A percentile compares a stretch with the other conserved stretches of the same genome.
phyloP scores from a whole-genome alignment of 1,140 invertebrate species.

The Eriocheir sinensis region DNA sequence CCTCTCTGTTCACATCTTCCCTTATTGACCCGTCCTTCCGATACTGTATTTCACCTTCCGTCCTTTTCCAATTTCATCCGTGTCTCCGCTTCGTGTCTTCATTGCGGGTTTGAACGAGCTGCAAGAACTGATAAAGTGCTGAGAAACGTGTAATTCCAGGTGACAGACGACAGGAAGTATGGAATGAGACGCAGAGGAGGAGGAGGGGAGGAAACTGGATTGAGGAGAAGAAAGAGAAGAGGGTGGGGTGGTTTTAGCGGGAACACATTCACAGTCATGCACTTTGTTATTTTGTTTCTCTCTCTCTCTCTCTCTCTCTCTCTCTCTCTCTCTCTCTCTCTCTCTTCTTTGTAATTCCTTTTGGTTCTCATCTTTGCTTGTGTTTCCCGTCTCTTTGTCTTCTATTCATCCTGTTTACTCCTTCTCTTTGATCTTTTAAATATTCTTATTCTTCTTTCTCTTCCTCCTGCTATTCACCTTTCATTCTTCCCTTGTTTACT shows the following conservation, averaged over 20 bases:
- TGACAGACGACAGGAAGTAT: background rate
- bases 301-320: no score
- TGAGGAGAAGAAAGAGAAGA: constrained; percentile 7
- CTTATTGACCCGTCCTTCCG: background rate
- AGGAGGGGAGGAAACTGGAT: background rate
- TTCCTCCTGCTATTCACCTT: no score
- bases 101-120: background rate
- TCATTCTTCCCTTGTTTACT: no score
- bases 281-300: no score
- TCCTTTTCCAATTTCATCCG: background rate
- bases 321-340: no score
- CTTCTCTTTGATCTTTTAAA: no score
- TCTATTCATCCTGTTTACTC: no score
- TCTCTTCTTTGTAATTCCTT: no score
- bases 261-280: background rate
- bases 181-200: background rate
- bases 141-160: background rate
- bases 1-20: background rate
- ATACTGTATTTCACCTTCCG: background rate
- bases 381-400: no score
- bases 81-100: background rate
- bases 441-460: no score
- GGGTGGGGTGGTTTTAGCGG: background rate
- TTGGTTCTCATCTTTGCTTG: no score
- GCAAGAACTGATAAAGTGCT: background rate